These are phyloP conservation scores for human (Homo sapiens) DNA, from an alignment of 2,113 vertebrate species.

Conservation along the genomic window GRCh38 chr11:121746001-121746500, in stretches of 20 bases:
- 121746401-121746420: not conserved
- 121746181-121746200: not conserved
- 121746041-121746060: not conserved
- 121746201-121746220: not conserved
- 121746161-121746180: not conserved
- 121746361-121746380: not conserved
- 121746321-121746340: not conserved
- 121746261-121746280: not conserved
- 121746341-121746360: not conserved
- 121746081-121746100: not conserved
- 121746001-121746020: not conserved
- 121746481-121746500: not conserved
- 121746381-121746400: not conserved
- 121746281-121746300: not conserved
- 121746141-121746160: not conserved
- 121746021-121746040: not conserved
- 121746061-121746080: not conserved
- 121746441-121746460: not conserved
- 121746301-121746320: not conserved
- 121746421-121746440: not conserved
- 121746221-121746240: not conserved
- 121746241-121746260: not conserved
- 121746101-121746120: not conserved
- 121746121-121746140: not conserved
- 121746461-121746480: not conserved